Evolutionary conservation across 2,113 vertebrate genomes (phyloP).

Genomic region (Cyrtonyx montezumae): DNA sequence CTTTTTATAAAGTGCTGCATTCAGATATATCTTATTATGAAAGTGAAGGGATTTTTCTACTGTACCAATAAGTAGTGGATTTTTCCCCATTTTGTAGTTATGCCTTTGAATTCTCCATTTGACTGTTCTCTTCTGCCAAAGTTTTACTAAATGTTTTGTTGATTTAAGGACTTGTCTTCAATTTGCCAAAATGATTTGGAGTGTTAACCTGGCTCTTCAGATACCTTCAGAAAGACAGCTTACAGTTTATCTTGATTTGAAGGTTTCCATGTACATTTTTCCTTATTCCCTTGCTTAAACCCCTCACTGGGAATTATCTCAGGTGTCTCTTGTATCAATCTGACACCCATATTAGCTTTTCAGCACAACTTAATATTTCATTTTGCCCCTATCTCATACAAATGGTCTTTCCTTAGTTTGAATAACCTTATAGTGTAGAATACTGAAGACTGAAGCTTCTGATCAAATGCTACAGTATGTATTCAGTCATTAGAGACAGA

Average conservation of each 20-base stretch:
- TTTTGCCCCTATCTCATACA: not conserved
- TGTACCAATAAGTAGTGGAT: not conserved
- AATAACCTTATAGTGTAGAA: not conserved
- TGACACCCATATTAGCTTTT: not conserved
- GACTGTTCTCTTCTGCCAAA: not conserved
- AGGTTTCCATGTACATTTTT: not conserved
- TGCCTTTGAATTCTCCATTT: not conserved
- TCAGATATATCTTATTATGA: not conserved
- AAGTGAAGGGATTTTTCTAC: not conserved
- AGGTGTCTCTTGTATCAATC: not conserved
- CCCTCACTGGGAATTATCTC: not conserved
- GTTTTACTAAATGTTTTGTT: not conserved
- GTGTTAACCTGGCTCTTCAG: not conserved
- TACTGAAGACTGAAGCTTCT: not conserved
- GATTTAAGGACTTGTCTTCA: not conserved
- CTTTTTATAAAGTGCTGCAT: not conserved
- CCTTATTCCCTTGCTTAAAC: not conserved
- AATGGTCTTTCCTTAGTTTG: not conserved
- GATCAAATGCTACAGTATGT: not conserved
- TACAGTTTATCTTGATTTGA: not conserved
- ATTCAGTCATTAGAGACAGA: not conserved
- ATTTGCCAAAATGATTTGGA: not conserved
- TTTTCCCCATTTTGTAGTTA: not conserved
- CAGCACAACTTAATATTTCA: not conserved
- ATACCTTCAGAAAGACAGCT: not conserved